Base-by-base conservation (phyloP, 1,140 invertebrate genomes). In the Atta colombica region DNA sequence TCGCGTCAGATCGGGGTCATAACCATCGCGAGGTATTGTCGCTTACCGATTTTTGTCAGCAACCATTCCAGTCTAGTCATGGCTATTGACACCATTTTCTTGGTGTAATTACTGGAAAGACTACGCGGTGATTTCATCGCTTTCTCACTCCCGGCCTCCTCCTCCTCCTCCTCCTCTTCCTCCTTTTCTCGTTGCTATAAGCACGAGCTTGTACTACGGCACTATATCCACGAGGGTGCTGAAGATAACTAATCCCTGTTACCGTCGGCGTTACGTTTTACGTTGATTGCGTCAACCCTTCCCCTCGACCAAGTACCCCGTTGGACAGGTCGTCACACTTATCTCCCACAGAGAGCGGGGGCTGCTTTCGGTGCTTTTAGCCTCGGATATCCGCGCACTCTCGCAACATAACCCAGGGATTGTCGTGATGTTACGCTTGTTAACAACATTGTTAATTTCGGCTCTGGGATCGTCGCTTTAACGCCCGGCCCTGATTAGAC, bases 321-420 rank as follows among this genome's bases (percentile, higher is more conserved):
- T 95, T 94, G 94, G 94, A 95, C 94, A 94, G 94, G 94, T 94
- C 94, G 94, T 94, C 94, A 94, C 94, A 95, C 94, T 95, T 95
- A 95, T 95, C 94, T 95, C 90, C 90, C 90, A 25, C 86, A 84
- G 89, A 85, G 89, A 35, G 78, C 55, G 80, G 69, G 87, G 65
- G 63, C 55, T 72, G 61, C 49, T 86, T 82, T 49, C 71, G 69
- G 49, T 39, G 75, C 88, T 77, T 89, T 77, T 74, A 88, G 85
- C 82, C 72, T 72, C 28, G 90, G 75, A 89, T 92, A 91, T 87
- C 58, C 89, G 35, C 77, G 84, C 58, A 21, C 25, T 74, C 45
- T 39, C 55, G 14, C 55, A 21, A 12, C 35, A 66, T 18, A 49
- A 31, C 35, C 74, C 72, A 65, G 88, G 87, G 82, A 89, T 91